phyloP scores from a whole-genome alignment of 2,113 vertebrate species.

The Tachuris rubrigastra region DNA sequence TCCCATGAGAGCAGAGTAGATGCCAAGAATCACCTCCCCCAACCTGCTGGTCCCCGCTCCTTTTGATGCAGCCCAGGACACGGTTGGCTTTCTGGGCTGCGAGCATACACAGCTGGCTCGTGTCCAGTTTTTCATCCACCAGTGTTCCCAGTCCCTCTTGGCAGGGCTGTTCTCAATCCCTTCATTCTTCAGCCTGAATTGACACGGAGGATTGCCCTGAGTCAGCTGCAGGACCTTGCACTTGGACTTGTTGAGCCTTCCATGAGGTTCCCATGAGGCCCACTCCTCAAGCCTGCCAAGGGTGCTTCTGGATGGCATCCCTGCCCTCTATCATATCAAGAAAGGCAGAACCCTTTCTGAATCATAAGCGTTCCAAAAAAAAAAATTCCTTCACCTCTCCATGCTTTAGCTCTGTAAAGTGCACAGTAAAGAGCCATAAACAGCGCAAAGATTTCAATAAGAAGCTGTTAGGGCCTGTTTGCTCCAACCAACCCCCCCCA shows the following conservation, averaged over 20 bases:
- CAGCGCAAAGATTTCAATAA: background rate
- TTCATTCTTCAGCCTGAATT: background rate
- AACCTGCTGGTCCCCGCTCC: background rate
- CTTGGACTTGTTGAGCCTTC: background rate
- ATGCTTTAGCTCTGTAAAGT: background rate
- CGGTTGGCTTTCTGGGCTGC: background rate
- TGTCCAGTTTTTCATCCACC: background rate
- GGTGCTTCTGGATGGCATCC: background rate
- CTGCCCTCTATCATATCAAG: background rate
- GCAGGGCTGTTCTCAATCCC: background rate
- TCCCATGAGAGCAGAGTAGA: background rate
- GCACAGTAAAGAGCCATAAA: background rate
- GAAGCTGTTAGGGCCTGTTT: background rate
- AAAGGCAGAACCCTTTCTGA: background rate
- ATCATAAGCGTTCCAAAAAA: background rate
- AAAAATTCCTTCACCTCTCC: background rate
- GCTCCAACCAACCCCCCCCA: fast-evolving
- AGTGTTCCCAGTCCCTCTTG: background rate
- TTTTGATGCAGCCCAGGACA: background rate
- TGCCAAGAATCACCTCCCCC: background rate
- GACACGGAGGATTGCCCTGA: background rate
- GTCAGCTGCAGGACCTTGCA: background rate
- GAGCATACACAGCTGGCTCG: background rate
- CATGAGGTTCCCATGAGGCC: background rate
- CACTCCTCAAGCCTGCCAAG: background rate